Evolutionary conservation across 2,797 vertebrate species (phyloP), one percentile per base, ranked within the genome.

Genomic region (Pipistrellus pipistrellus): DNA sequence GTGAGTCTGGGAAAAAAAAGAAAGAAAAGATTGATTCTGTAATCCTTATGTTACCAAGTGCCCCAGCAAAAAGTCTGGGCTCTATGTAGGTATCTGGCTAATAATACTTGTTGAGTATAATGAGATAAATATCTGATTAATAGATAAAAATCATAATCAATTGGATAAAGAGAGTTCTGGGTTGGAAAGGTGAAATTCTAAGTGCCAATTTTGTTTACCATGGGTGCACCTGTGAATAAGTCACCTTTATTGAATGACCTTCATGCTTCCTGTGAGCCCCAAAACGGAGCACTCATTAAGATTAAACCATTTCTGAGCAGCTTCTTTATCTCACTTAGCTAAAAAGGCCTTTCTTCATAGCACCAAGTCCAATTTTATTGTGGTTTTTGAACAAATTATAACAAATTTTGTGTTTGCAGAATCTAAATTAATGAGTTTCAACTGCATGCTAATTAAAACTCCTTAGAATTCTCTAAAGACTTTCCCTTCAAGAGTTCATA

Each of bases 381-480:
- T 82, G 66, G 30, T 57, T 94, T 90, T 93, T 91, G 11, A 90
- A 62, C 77, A 83, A 85, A 94, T 94, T 88, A 64, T 64, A 85
- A 90, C 72, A 93, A 90, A 93, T 82, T 88, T 91, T 75, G 9
- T 90, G 73, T 95, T 88, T 92, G 46, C 93, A 80, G 85, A 96
- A 93, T 83, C 46, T 82, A 87, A 69, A 96, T 95, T 92, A 96
- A 96, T 88, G 94, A 96, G 82, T 20, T 81, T 87, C 83, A 88
- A 91, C 92, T 93, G 57, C 73, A 86, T 90, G 87, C 92, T 96
- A 90, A 96, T 96, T 96, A 93, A 95, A 97, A 90, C 71, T 80
- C 25, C 64, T 96, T 93, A 94, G 66, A 93, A 95, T 94, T 94
- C 77, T 89, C 10, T 84, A 48, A 94, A 95, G 93, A 88, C 72